These are phyloP conservation scores for Rhincodon typus DNA, from an alignment of 2,797 vertebrate species.

Conservation along the genomic window DNA sequence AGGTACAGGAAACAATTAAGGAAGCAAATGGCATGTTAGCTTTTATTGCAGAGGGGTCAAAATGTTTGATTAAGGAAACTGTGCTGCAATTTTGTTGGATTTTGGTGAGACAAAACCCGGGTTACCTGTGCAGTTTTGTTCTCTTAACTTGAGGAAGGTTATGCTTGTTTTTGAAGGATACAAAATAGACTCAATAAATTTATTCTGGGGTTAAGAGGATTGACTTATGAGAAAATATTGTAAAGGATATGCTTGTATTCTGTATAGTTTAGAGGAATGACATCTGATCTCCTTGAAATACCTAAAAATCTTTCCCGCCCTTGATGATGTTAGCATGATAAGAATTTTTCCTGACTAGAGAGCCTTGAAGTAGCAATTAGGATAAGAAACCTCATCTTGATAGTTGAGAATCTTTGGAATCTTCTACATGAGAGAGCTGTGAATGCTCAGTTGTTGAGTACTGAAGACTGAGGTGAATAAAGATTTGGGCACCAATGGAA, in stretches of 20 bases:
- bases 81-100: no score
- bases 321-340: not conserved
- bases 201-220: not conserved
- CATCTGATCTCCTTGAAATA: not conserved
- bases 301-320: not conserved
- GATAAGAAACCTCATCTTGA: not conserved
- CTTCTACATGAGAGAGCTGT: not conserved
- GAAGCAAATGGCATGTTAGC: no score
- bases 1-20: no score
- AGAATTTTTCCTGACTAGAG: not conserved
- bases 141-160: no score
- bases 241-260: not conserved
- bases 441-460: no score
- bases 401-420: not conserved
- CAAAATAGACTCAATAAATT: not conserved
- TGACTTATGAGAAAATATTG: not conserved
- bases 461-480: not conserved
- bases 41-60: no score
- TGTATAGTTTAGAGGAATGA: not conserved
- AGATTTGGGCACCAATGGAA: not conserved
- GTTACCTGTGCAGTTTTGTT: no score
- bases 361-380: not conserved
- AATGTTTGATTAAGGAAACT: no score
- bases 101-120: no score
- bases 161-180: not conserved